These are phyloP conservation scores for Rotaria sp. DNA, from an alignment of 2,888 invertebrate genomes.

Conservation along the genomic window DNA sequence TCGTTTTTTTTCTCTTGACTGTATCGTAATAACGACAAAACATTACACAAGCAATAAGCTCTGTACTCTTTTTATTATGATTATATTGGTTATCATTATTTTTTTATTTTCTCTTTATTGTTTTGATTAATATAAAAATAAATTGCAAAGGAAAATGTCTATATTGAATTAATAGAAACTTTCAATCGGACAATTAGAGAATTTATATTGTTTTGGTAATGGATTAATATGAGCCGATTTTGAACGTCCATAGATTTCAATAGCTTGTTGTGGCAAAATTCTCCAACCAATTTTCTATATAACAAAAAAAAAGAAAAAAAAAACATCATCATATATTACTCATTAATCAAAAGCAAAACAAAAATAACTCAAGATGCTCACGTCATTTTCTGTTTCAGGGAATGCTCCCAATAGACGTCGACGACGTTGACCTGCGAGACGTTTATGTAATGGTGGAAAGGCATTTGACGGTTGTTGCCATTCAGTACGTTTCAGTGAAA, in stretches of 20 bases:
- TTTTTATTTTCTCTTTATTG: not conserved
- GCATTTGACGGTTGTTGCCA: not conserved
- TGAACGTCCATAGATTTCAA: not conserved
- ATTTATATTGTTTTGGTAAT: not conserved
- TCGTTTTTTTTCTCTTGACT: not conserved
- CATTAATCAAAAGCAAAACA: not conserved
- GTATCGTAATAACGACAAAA: not conserved
- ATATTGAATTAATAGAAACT: not conserved
- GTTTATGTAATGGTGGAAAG: not conserved
- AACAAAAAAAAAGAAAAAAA: not conserved
- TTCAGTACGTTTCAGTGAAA: not conserved
- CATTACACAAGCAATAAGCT: not conserved
- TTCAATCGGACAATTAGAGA: slow-evolving; percentile 10
- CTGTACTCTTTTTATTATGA: not conserved
- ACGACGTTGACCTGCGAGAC: not conserved
- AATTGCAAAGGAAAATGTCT: not conserved
- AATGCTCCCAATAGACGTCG: not conserved
- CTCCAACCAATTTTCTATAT: not conserved
- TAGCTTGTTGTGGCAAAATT: not conserved
- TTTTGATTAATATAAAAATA: not conserved
- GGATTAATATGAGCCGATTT: not conserved
- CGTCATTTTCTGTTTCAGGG: not conserved
- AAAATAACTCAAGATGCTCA: not conserved
- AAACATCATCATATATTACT: not conserved
- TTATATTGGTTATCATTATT: not conserved